Base-by-base conservation (phyloP, 2,888 invertebrate species). In the Drosophila parthenogenetica region DNA sequence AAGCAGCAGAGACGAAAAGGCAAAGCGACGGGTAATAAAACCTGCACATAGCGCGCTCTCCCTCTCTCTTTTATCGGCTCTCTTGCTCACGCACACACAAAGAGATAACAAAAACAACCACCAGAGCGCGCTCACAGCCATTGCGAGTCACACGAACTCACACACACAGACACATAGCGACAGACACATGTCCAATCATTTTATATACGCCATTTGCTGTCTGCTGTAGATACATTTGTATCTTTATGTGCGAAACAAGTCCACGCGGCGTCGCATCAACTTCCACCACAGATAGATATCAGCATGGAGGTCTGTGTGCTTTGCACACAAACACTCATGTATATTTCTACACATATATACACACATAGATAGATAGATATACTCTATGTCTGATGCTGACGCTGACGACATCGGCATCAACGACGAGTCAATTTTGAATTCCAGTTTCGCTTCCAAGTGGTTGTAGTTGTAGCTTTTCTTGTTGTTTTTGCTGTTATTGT, bases 131-230 rank as follows among this genome's bases (percentile, higher is more conserved):
- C 70, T 63, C 69, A 49, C 70, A 72, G 58, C 46, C 62, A 62
- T 51, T 61, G 53, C 42, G 17, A 60, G 29, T 39, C 51, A 53
- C 53, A 69, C 67, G 67, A 69, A 69, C 79, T 77, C 39, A 48
- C 19, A 50, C 54, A 51, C 59, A 29, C 74, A 69, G 76, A 75
- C 72, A 79, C n/a, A 22, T 64, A 48, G 51, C 57, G 29, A 62
- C 66, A 69, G 73, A 72, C 78, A 79, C 79, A 86, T 73, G 77
- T 79, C 89, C 81, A 89, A 87, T 87, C 83, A 89, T 88, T 87
- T 89, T 89, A 87, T 87, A 89, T 83, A 86, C 79, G 84, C 81
- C 86, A 87, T 87, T 88, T 89, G 88, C 81, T 79, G 83, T 76
- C 77, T 89, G 83, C 73, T 51, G 77, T 73, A 83, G 88, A 86